Evolutionary conservation across 2,113 vertebrate species (phyloP), one percentile per base, ranked within the genome.

Genomic region (Nycticebus coucang): DNA sequence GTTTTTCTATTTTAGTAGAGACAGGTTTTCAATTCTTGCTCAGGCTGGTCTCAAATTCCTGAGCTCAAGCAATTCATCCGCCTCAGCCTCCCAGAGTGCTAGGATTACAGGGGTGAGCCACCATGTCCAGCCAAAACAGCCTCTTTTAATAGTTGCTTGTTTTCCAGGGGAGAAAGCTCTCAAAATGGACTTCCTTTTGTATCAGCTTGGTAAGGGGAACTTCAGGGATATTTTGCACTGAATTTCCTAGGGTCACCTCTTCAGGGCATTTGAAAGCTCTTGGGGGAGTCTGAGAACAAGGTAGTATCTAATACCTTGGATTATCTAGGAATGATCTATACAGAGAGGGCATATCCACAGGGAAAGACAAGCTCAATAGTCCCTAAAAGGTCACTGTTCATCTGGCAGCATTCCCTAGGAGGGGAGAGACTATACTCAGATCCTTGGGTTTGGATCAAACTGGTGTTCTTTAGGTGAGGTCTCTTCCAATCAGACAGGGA

Each of bases 241-340:
- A 35, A 55, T 24, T 64, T 72, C 71, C 79, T 83, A 68, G 45
- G n/a, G 57, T 79, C 41, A 3, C 50, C 75, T 95, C 45, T 95
- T 83, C 33, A 80, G 68, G 82, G 13, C 12, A n/a, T 87, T 26
- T 62, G 92, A 78, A 74, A 59, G 37, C 37, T 79, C 22, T 53
- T 53, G 53, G 35, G 55, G 64, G 35, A 94, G 80, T 24, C 74
- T 91, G 80, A 89, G 87, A 87, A 41, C 64, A 64, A 93, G n/a
- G 26, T 15, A 50, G 68, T 71, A 66, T 41, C 93, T 84, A 75
- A 55, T 64, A 77, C n/a, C n/a, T n/a, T n/a, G n/a, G n/a, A n/a
- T n/a, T 22, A 17, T 88, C 72, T 81, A 41, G 79, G 72, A 84
- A 68, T 77, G 59, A 79, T 22, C 50, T 21, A n/a, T 59, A 50